Percentiles rank a stretch among this genome's conserved stretches.
Conservation (phyloP, 2,113 vertebrate genomes). For the Nothoprocta pentlandii region DNA sequence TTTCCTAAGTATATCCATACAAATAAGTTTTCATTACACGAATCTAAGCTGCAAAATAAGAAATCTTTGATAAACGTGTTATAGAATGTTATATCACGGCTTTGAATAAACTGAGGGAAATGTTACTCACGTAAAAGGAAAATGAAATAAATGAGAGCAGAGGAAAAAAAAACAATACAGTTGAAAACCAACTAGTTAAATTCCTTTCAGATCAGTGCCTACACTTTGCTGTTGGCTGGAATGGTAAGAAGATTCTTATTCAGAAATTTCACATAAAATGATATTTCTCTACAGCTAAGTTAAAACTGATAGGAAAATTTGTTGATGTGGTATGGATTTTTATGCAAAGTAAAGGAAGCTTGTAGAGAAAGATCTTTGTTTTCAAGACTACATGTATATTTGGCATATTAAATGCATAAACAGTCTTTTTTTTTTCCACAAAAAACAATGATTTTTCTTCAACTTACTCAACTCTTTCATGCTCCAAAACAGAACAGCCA, state of each 20-base stretch:
- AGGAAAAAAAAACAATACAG: background rate
- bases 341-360: background rate
- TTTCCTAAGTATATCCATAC: background rate
- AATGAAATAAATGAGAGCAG: background rate
- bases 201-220: background rate
- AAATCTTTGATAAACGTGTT: background rate
- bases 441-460: background rate
- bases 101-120: background rate
- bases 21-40: background rate
- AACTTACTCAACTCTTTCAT: background rate
- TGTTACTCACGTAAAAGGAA: background rate
- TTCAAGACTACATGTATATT: background rate
- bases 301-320: background rate
- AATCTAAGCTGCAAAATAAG: background rate
- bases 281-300: background rate
- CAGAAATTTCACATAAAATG: background rate
- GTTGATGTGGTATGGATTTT: background rate
- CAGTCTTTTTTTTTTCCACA: background rate
- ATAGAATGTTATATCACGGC: background rate
- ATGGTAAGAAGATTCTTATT: background rate
- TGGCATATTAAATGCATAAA: background rate
- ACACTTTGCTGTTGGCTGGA: background rate
- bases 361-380: background rate
- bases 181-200: background rate
- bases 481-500: background rate